Evolutionary conservation across 1,140 invertebrate genomes (phyloP).

Genomic region (Matsumurasca onukii): DNA sequence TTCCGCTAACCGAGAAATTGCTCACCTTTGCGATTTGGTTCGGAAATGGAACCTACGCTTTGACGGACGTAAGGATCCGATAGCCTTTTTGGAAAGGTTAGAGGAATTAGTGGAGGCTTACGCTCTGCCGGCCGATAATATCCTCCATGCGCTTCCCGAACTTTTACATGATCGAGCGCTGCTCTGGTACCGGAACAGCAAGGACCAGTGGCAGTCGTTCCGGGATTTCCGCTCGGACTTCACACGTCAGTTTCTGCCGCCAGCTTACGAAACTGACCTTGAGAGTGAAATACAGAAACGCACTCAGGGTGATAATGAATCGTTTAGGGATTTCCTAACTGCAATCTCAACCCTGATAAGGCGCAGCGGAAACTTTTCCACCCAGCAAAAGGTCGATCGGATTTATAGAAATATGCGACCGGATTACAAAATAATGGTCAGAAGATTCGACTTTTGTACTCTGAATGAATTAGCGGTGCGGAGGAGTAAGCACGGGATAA

Average conservation of each 20-base stretch:
- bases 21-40: too few relatives aligned
- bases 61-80: too few relatives aligned
- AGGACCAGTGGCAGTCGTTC: too few relatives aligned
- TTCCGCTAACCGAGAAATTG: too few relatives aligned
- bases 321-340: neutral
- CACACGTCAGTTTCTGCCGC: neutral
- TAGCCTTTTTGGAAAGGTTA: too few relatives aligned
- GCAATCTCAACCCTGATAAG: neutral
- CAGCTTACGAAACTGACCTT: neutral
- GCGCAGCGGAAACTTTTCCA: neutral
- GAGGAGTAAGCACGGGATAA: neutral
- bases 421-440: neutral
- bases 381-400: neutral
- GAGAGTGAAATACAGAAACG: neutral
- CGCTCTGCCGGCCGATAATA: too few relatives aligned
- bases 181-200: too few relatives aligned
- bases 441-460: neutral
- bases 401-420: neutral
- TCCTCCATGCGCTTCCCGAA: too few relatives aligned
- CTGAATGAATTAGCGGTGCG: neutral
- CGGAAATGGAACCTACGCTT: too few relatives aligned
- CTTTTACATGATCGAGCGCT: too few relatives aligned
- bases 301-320: neutral
- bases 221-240: neutral
- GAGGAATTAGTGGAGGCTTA: too few relatives aligned